A percentile compares a stretch with the other conserved stretches of the same genome.
These are phyloP conservation scores for Ciconia boyciana DNA, from an alignment of 2,113 vertebrate genomes.

Conservation along the genomic window DNA sequence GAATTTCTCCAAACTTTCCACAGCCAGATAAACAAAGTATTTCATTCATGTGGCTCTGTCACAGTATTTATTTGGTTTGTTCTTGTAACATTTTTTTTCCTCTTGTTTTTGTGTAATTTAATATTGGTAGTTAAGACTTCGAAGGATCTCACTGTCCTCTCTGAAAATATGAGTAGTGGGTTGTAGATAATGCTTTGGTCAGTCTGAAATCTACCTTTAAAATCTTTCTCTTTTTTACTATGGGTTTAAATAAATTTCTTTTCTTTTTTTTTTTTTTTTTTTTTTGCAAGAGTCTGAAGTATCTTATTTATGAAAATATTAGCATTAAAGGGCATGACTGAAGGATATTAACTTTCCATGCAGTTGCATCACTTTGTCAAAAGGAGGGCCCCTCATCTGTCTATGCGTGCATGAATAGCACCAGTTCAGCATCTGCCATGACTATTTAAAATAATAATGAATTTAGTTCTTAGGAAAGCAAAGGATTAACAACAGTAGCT, in stretches of 20 bases:
- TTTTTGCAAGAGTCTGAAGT: not conserved
- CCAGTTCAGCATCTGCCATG: not conserved
- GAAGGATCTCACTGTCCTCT: not conserved
- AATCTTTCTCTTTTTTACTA: not conserved
- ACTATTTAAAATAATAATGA: conserved; percentile 19
- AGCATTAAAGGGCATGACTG: not conserved
- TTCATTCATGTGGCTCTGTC: not conserved
- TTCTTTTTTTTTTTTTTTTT: not conserved
- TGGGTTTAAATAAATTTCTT: no score
- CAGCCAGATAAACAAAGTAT: not conserved
- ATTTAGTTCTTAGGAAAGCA: not conserved
- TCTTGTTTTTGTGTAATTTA: not conserved
- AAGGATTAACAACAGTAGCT: not conserved
- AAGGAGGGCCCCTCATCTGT: not conserved
- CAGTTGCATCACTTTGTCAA: not conserved
- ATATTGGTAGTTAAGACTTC: not conserved
- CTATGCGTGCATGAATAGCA: not conserved
- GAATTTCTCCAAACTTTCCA: not conserved
- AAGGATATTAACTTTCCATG: not conserved
- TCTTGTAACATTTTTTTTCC: not conserved
- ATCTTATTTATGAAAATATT: not conserved
- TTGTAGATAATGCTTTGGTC: not conserved
- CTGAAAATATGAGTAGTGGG: not conserved
- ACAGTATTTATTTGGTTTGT: not conserved
- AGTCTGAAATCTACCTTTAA: not conserved